Evolutionary conservation across 2,113 vertebrate species (phyloP).

Genomic region (Bujurquina vittata): DNA sequence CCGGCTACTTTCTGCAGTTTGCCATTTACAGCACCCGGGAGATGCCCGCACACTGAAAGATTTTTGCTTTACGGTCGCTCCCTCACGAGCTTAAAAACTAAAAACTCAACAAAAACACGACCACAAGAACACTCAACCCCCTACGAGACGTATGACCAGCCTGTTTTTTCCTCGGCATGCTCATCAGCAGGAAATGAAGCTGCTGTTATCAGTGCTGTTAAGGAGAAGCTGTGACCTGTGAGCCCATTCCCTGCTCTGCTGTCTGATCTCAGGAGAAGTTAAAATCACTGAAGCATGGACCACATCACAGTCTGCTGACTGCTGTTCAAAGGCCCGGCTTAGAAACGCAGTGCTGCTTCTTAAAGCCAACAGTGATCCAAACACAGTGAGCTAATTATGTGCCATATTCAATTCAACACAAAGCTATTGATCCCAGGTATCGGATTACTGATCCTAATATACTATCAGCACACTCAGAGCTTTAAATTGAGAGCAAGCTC

Average conservation of each 20-base stretch:
- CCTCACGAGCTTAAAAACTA: neutral
- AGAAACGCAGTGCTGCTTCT: neutral
- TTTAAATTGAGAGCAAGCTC: neutral
- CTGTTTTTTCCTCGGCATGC: neutral
- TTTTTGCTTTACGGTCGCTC: neutral
- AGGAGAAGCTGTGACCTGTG: slow-evolving; percentile 38
- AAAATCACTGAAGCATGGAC: slow-evolving; percentile 44
- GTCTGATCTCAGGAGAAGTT: slow-evolving; percentile 41
- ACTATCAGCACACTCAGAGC: neutral
- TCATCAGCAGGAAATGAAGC: slow-evolving; percentile 46
- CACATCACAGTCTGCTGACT: slow-evolving; percentile 21
- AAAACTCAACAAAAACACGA: neutral
- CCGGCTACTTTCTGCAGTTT: rapidly evolving
- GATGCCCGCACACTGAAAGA: neutral
- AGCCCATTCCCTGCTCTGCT: neutral
- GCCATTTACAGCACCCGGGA: neutral
- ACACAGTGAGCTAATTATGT: neutral
- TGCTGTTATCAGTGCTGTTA: slow-evolving; percentile 14
- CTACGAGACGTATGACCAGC: neutral
- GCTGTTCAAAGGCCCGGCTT: neutral
- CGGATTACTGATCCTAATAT: neutral
- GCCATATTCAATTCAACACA: neutral
- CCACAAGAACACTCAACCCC: neutral
- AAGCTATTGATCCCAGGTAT: rapidly evolving
- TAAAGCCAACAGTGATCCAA: neutral